Evolutionary conservation across 2,888 invertebrate genomes (phyloP).

Genomic region (Macrosoma leucophasiata): DNA sequence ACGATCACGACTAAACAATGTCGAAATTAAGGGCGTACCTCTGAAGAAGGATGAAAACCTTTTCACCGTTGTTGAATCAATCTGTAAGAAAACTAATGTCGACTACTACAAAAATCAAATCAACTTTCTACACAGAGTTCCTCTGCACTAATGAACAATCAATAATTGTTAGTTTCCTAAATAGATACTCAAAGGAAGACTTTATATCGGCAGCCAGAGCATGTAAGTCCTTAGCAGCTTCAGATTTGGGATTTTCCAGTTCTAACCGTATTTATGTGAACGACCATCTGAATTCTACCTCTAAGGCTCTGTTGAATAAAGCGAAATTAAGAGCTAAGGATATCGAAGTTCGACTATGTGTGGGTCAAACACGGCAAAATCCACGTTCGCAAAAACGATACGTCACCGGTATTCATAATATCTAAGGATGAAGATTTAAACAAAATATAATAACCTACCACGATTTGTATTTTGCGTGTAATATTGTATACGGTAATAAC

Average conservation of each 20-base stretch:
- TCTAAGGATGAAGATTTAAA: slow-evolving; percentile 3
- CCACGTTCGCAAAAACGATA: slow-evolving; percentile 3
- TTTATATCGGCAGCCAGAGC: no score
- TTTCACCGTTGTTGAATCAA: no score
- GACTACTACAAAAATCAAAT: no score
- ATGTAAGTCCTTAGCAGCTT: not conserved
- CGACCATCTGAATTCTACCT: slow-evolving; percentile 2
- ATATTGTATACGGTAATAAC: no score
- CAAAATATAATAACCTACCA: no score
- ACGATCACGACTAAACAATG: no score
- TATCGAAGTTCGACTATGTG: slow-evolving; percentile 1
- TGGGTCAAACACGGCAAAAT: slow-evolving; percentile 7
- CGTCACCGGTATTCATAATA: not conserved
- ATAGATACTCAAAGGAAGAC: slow-evolving; percentile 4
- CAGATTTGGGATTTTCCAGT: slow-evolving; percentile 1
- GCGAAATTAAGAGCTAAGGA: slow-evolving; percentile 1
- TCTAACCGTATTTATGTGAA: not conserved
- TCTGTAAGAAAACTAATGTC: no score
- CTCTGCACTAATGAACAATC: no score
- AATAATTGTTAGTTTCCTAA: slow-evolving; percentile 1
- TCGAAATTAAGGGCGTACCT: no score
- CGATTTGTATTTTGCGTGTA: no score
- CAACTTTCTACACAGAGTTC: no score
- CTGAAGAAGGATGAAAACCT: no score
- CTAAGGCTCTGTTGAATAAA: slow-evolving; percentile 1